Evolutionary conservation across 2,797 vertebrate species (phyloP), one percentile per base, ranked within the genome.

Genomic region (Somateria mollissima): DNA sequence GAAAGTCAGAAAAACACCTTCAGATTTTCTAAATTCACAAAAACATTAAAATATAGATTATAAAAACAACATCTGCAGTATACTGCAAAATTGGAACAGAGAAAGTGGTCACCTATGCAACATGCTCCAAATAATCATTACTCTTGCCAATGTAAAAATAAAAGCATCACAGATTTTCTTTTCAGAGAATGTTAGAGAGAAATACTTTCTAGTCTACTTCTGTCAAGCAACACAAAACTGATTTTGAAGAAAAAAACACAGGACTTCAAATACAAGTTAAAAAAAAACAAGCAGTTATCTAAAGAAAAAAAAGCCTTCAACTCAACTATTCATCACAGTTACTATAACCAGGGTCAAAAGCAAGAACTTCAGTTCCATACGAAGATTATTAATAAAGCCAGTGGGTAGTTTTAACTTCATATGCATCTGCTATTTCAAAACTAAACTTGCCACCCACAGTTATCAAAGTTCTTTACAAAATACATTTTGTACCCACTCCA

Each of bases 401-500:
- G 85, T 70, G 89, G 79, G 78, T 95, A 95, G 91, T 94, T 96
- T 96, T 73, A 94, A 84, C 67, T 96, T 97, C 90, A 94, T 84
- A 86, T 19, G 91, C 62, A 87, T 70, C 54, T 60, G 41, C 47
- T 37, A 85, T 77, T 41, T 80, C 64, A 43, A 92, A 90, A 90
- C 47, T 85, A 84, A 83, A 94, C 82, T 86, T 37, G 95, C 54
- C 64, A 91, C 95, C 91, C 39, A 22, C 28, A 57, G 92, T 92
- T 92, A 97, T 94, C 93, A 97, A 97, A 97, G 84, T 78, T 92
- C 67, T 80, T 96, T 91, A 94, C 54, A 78, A 43, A 87, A 92
- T 41, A 88, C 65, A 87, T 87, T 94, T 92, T 66, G 49, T 62
- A 34, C 58, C 72, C 86, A 89, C 83, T 95, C 75, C 73, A 82